Evolutionary conservation across 2,888 invertebrate genomes (phyloP).

Genomic region (Cantharis nigra): DNA sequence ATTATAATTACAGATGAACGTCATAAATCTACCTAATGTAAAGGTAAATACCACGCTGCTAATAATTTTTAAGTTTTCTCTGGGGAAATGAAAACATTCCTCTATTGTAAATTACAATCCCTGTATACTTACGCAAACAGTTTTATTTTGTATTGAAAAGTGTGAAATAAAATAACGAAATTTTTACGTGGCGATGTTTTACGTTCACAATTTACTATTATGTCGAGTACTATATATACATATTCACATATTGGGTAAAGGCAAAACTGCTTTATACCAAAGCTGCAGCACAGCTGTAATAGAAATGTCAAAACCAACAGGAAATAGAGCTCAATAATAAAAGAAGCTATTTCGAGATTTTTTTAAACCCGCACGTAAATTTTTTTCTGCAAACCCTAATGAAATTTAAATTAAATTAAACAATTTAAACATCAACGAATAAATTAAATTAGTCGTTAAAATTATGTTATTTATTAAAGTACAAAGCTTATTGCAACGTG

Average conservation of each 20-base stretch:
- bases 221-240: neutral
- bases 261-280: neutral
- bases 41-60: neutral
- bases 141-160: neutral
- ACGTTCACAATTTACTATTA: neutral
- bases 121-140: neutral
- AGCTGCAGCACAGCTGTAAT: neutral
- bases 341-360: neutral
- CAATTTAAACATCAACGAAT: neutral
- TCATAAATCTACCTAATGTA: neutral
- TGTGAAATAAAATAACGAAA: neutral
- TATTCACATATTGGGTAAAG: neutral
- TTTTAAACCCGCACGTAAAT: neutral
- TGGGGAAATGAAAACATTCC: neutral
- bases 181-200: neutral
- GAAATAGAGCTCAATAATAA: neutral
- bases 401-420: neutral
- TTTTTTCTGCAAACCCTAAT: neutral
- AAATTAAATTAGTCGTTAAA: neutral
- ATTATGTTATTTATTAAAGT: too few relatives aligned
- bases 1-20: neutral
- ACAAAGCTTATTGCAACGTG: too few relatives aligned
- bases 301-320: neutral
- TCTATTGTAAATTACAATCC: neutral
- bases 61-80: neutral